phyloP scores from a whole-genome alignment of 2,888 invertebrate species.

The Baronia brevicornis region DNA sequence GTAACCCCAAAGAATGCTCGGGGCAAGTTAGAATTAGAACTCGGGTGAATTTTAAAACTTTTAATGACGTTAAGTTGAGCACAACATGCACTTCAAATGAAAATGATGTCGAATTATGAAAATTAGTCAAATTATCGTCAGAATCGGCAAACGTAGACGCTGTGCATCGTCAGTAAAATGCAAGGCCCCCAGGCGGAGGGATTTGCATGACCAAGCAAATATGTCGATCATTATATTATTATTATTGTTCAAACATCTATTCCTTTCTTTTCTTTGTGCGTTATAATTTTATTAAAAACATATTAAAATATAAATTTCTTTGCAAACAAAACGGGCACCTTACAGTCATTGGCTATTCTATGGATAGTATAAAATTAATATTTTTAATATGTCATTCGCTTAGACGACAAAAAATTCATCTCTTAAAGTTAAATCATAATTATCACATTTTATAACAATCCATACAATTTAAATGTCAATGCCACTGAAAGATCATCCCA shows the following conservation, averaged over 20 bases:
- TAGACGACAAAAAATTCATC: too few species aligned
- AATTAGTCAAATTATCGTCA: slow-evolving; percentile 70
- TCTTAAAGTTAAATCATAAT: too few species aligned
- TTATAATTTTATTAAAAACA: too few species aligned
- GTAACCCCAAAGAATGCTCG: slow-evolving; percentile 28
- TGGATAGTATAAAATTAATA: too few species aligned
- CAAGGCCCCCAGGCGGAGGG: slow-evolving; percentile 36
- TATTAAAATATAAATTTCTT: too few species aligned
- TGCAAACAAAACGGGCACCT: too few species aligned
- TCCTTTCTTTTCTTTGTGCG: too few species aligned
- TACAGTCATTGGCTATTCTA: too few species aligned
- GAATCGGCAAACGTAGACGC: slow-evolving; percentile 45
- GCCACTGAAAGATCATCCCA: slow-evolving; percentile 21
- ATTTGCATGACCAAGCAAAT: slow-evolving; percentile 59
- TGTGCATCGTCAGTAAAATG: slow-evolving; percentile 50
- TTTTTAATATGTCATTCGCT: too few species aligned
- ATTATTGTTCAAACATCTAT: slow-evolving; percentile 5
- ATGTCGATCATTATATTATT: slow-evolving; percentile 56
- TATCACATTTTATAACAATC: too few species aligned
- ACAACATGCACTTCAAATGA: slow-evolving; percentile 58
- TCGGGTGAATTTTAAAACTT: slow-evolving; percentile 39
- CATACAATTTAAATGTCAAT: too few species aligned
- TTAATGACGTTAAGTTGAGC: slow-evolving; percentile 46
- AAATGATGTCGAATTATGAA: slow-evolving; percentile 66
- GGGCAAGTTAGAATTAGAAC: slow-evolving; percentile 45